Percentiles rank a stretch among this genome's conserved stretches.
Conservation (phyloP, 2,113 vertebrate species). For the Eulemur rufifrons region DNA sequence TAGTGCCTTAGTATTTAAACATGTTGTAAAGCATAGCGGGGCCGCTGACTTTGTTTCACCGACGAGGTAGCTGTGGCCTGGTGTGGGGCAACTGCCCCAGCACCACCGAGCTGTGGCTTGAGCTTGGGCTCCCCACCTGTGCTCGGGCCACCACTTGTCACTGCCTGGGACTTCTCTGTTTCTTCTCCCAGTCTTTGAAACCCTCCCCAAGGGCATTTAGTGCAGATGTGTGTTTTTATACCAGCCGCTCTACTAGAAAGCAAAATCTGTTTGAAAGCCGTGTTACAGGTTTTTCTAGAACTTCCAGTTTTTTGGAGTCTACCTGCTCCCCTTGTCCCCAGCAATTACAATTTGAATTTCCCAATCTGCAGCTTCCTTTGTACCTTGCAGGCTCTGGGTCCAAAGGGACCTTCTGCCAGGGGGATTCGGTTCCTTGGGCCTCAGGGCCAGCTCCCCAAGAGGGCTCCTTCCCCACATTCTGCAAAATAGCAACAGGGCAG, state of each 20-base stretch:
- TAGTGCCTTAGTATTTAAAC: not conserved
- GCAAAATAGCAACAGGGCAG: not conserved
- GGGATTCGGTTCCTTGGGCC: not conserved
- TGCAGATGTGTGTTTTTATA: not conserved
- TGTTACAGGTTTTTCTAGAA: constrained; percentile 69
- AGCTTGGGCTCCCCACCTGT: not conserved
- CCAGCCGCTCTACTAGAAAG: constrained; percentile 21
- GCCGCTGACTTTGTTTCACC: not conserved
- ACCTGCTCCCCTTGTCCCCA: constrained; percentile 36
- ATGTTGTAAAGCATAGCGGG: not conserved
- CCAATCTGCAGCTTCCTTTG: not conserved
- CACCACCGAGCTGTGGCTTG: not conserved
- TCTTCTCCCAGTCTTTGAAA: not conserved
- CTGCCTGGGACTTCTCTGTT: not conserved
- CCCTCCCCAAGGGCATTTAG: not conserved
- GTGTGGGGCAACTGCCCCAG: no score
- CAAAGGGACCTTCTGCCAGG: not conserved
- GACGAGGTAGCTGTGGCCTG: not conserved
- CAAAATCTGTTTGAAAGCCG: constrained; percentile 38
- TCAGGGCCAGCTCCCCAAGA: not conserved
- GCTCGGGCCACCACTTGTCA: not conserved
- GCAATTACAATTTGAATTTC: constrained; percentile 40
- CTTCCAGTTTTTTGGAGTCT: constrained; percentile 51
- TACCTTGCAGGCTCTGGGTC: not conserved
- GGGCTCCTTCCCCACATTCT: not conserved